These are phyloP conservation scores for Gonatopus flavifemur DNA, from an alignment of 1,140 invertebrate species.

Conservation along the genomic window DNA sequence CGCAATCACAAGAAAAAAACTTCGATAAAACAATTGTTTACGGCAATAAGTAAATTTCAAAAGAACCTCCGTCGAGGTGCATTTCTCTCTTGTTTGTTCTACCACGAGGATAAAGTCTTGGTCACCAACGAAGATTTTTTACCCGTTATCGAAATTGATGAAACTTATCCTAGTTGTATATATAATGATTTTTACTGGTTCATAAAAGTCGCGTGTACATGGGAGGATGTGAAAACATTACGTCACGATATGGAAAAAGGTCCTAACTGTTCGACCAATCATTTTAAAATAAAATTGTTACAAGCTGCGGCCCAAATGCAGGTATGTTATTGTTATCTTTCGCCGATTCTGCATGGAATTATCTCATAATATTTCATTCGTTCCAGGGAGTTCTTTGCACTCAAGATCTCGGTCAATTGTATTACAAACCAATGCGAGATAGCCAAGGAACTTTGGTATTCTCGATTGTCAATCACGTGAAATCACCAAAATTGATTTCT, in stretches of 20 bases:
- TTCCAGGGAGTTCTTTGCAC: constrained; percentile 76
- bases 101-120: constrained; percentile 91
- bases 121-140: constrained; percentile 96
- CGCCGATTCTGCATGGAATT: too few relatives aligned
- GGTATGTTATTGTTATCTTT: constrained; percentile 55
- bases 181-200: constrained; percentile 96
- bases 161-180: constrained; percentile 88
- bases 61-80: constrained; percentile 90
- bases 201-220: constrained; percentile 94
- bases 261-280: constrained; percentile 80
- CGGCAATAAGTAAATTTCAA: constrained; percentile 92
- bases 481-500: constrained; percentile 80
- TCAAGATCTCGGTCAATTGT: constrained; percentile 90
- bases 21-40: constrained; percentile 92
- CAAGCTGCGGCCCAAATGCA: constrained; percentile 93
- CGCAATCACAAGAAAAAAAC: constrained; percentile 80
- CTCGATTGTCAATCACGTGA: constrained; percentile 81
- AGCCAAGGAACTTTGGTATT: constrained; percentile 88
- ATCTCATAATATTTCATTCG: not conserved
- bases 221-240: constrained; percentile 92
- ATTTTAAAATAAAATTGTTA: constrained; percentile 89
- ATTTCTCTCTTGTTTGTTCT: constrained; percentile 88
- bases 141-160: constrained; percentile 95
- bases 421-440: constrained; percentile 86
- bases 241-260: constrained; percentile 92